Base-by-base conservation (phyloP, 1,140 invertebrate species). In the Gryon sp. region DNA sequence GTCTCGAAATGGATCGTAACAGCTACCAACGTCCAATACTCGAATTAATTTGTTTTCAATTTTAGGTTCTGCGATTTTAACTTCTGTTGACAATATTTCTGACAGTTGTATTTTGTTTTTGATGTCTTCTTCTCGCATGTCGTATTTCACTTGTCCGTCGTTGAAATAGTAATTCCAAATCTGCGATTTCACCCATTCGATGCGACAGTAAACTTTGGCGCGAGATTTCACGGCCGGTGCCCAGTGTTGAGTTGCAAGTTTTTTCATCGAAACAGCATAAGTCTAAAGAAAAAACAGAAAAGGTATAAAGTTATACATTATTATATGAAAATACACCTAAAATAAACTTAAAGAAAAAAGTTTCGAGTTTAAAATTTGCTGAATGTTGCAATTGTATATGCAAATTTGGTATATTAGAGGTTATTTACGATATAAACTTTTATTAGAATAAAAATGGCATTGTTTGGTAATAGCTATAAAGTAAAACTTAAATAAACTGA, bases 1-100 rank as follows among this genome's bases (percentile, higher is more conserved):
- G 2, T 84, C 81, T 43, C 87, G 86, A 84, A 98, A 96, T 0
- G 96, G 96, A 90, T 98, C 97, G 84, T 96, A 98, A 87, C 96
- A 98, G 84, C 96, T 98, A 6, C 97, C 97, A 38, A 98, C 96
- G 90, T 98, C 97, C 59, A 98, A 83, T n/a, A 98, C 26, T 55
- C 68, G 65, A 16, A 92, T 73, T 60, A 87, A 85, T 15, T 38
- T 41, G 26, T 9, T 7, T 5, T 4, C 14, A 18, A 15, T 53
- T 19, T 26, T 15, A 30, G 28, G 20, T 50, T 72, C 15, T n/a
- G n/a, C n/a, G n/a, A n/a, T n/a, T n/a, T n/a, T n/a, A n/a, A n/a
- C n/a, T n/a, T n/a, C n/a, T n/a, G n/a, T n/a, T n/a, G n/a, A n/a
- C n/a, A n/a, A n/a, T n/a, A n/a, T 28, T 28, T 28, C 26, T 2